Evolutionary conservation across 2,113 vertebrate species (phyloP), one percentile per base, ranked within the genome.

Genomic region (Dromiciops gliroides): DNA sequence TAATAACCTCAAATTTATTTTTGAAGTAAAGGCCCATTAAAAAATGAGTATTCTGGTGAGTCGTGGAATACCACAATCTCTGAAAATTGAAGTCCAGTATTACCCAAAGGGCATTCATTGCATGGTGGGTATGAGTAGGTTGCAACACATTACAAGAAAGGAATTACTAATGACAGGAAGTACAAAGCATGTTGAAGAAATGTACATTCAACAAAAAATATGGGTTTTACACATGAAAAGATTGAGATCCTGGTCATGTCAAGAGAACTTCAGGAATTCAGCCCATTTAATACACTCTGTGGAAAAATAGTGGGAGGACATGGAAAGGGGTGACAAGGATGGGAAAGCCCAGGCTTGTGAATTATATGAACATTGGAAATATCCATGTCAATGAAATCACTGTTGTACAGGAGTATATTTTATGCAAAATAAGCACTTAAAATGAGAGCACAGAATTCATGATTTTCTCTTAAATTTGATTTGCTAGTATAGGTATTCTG

Each of bases 391-490:
- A 22, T 83, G 23, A 83, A 83, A 83, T 83, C n/a, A 83, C 67
- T 83, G 37, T 83, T 44, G 67, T 1, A 83, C 4, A 67, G 92
- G 25, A 2, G 25, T 23, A 93, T 26, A 49, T 48, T 50, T 89
- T n/a, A 50, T 48, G n/a, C 2, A 91, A 94, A 92, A 53, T 19
- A 51, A 31, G 93, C 11, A 92, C 48, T 94, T 88, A 48, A 91
- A 92, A 90, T 50, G 53, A 75, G 0, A 60, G n/a, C 56, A 51
- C 2, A 91, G 49, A 24, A 60, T 44, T 93, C 10, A 50, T 14
- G 44, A 89, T 26, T 52, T 92, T 22, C 26, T 88, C 28, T 89
- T 56, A 48, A 51, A 75, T 8, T 94, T 49, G 51, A 92, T 25
- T 91, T 90, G 48, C 48, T 6, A 50, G 37, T 51, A 2, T 0